Percentiles rank a stretch among this genome's conserved stretches.
Conservation (phyloP, 92 coral and sea anemone genomes). For the Ricordea florida region DNA sequence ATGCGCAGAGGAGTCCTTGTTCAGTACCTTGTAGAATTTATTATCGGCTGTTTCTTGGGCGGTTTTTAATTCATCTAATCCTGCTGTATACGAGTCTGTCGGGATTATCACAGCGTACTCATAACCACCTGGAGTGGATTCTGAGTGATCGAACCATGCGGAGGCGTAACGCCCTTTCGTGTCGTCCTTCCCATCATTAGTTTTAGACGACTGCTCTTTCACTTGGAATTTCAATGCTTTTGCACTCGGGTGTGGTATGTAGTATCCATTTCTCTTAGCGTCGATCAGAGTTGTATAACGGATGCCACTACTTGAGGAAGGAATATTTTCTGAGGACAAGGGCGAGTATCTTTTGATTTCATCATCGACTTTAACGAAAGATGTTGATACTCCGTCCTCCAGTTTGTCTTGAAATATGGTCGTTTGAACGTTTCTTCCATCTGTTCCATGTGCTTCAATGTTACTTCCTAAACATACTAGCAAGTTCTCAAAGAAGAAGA, state of each 20-base stretch:
- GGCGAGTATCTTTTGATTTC: background rate
- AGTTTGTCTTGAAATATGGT: constrained; percentile 81
- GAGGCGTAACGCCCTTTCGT: constrained; percentile 53
- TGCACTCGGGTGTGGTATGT: constrained; percentile 35
- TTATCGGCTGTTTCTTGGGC: constrained; percentile 20
- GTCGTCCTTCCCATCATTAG: background rate
- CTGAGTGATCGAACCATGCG: constrained; percentile 61
- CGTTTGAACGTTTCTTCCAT: constrained; percentile 34
- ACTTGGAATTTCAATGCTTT: constrained; percentile 11
- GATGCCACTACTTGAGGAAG: background rate
- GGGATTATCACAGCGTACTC: constrained; percentile 56
- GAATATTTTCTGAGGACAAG: background rate
- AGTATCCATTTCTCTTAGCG: constrained; percentile 52
- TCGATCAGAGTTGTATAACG: constrained; percentile 39
- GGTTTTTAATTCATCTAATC: background rate
- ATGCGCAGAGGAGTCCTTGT: constrained; percentile 43
- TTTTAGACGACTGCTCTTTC: constrained; percentile 34
- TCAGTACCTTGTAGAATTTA: constrained; percentile 18
- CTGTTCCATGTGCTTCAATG: constrained; percentile 8
- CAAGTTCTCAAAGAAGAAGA: constrained; percentile 70
- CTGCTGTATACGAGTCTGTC: background rate
- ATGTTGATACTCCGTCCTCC: background rate
- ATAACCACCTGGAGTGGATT: background rate
- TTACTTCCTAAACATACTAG: constrained; percentile 72
- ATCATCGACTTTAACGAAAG: constrained; percentile 25